Conservation (phyloP, 2,888 invertebrate species). For the Leptinotarsa peninsularis region DNA sequence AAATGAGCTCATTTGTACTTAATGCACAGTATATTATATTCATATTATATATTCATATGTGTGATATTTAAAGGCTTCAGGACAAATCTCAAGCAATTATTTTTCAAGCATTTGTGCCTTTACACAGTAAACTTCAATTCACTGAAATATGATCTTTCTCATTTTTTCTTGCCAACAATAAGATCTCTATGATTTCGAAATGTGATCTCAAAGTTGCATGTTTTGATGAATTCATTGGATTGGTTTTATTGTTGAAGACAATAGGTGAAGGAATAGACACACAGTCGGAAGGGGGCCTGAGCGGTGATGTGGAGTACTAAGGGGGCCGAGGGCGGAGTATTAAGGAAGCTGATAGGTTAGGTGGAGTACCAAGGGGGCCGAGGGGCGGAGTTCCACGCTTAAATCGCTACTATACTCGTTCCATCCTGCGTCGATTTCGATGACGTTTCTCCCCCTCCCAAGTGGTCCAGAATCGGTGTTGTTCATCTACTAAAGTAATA, state of each 20-base stretch:
- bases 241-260: background rate
- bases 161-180: slow-evolving; percentile 3
- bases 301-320: too few species aligned
- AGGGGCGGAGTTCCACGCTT: too few species aligned
- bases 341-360: too few species aligned
- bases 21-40: slow-evolving; percentile 25
- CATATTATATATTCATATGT: slow-evolving; percentile 35
- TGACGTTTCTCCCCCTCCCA: too few species aligned
- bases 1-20: slow-evolving; percentile 9
- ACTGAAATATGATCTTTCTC: slow-evolving; percentile 15
- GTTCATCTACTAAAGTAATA: too few species aligned
- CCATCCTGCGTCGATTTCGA: too few species aligned
- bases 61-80: slow-evolving; percentile 42
- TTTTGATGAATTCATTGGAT: background rate
- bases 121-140: slow-evolving; percentile 27
- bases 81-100: slow-evolving; percentile 37
- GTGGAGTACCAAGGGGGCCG: too few species aligned
- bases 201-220: background rate
- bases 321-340: too few species aligned
- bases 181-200: slow-evolving; percentile 12
- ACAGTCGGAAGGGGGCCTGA: too few species aligned
- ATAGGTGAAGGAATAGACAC: too few species aligned
- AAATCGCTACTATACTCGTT: too few species aligned
- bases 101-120: slow-evolving; percentile 41
- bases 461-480: too few species aligned